Base-by-base conservation (phyloP, 1,140 invertebrate species). In the Saccostrea glomerata region DNA sequence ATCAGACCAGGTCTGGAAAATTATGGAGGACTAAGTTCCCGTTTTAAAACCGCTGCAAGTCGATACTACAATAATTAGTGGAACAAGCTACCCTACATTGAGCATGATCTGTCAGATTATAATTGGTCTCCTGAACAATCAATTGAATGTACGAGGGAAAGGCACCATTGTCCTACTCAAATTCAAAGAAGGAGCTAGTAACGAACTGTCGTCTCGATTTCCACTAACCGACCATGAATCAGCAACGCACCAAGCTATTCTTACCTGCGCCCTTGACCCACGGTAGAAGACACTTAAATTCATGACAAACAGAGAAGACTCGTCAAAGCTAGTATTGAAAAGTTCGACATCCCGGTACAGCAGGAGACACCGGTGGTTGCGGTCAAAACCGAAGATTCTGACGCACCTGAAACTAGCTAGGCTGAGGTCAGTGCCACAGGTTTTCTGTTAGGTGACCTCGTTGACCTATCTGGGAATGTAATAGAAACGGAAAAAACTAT, bases 131-230 rank as follows among this genome's bases (percentile, higher is more conserved):
- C n/a, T 17, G 13, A 47, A 58, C n/a, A 87, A 87, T 82, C 66
- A 87, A n/a, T n/a, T 87, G 20, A 23, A 17, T 55, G 54, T 87
- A 47, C 7, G 36, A 30, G 86, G 82, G 17, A 15, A 56, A 82
- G 86, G 83, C 77, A 83, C 17, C 3, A 20, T 11, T 23, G 58
- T 63, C 36, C 23, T 87, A n/a, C 40, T 77, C 13, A 23, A 56
- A 30, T 73, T 86, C n/a, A 77, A 87, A 82, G 77, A 30, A 60
- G 82, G 23, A 60, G 82, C 66, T 25, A 40, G n/a, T 1, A 83
- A 58, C 11, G 86, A 84, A 4, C 56, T 87, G 30, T 30, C 30
- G n/a, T 83, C n/a, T 20, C n/a, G 73, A 23, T 87, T 87, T 60
- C 86, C 73, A 20, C 20, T 12, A 17, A 55, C 55, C 17, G 54